phyloP scores from a whole-genome alignment of 2,113 vertebrate genomes.

The Boulengeromyrus knoepffleri region DNA sequence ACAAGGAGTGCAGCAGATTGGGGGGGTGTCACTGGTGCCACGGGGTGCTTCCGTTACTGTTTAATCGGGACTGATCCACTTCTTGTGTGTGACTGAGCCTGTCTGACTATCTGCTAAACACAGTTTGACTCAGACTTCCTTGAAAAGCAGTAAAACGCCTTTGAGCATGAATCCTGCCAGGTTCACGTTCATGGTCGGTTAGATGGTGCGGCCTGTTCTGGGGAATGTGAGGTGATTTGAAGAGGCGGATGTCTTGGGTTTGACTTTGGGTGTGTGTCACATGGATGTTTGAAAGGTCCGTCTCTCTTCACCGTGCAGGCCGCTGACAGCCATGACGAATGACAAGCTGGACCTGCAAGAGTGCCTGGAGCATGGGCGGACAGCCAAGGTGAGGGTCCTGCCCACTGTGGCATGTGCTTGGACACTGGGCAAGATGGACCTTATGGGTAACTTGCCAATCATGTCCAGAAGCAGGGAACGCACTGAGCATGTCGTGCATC shows the following conservation, averaged over 20 bases:
- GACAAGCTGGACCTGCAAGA: slow-evolving; percentile 93
- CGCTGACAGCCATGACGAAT: slow-evolving; percentile 77
- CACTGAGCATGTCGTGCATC: neutral
- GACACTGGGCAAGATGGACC: neutral
- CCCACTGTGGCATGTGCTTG: slow-evolving; percentile 21
- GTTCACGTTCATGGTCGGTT: neutral
- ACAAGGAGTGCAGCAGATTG: neutral
- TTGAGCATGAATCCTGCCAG: neutral
- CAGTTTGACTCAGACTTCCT: neutral
- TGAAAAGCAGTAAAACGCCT: neutral
- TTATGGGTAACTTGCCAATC: neutral
- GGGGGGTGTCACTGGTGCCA: neutral
- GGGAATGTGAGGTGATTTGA: neutral
- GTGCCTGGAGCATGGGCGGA: slow-evolving; percentile 92
- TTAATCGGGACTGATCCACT: neutral
- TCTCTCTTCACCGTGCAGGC: slow-evolving; percentile 55
- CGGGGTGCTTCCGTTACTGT: neutral
- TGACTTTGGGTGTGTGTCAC: neutral
- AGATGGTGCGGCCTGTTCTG: neutral
- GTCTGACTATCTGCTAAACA: neutral
- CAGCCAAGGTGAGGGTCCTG: slow-evolving; percentile 78
- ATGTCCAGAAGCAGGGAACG: neutral
- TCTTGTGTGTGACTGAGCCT: neutral
- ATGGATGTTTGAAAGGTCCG: neutral
- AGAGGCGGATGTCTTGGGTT: neutral